Evolutionary conservation across 1,140 invertebrate genomes (phyloP).

Genomic region (Zaprionus inermis): DNA sequence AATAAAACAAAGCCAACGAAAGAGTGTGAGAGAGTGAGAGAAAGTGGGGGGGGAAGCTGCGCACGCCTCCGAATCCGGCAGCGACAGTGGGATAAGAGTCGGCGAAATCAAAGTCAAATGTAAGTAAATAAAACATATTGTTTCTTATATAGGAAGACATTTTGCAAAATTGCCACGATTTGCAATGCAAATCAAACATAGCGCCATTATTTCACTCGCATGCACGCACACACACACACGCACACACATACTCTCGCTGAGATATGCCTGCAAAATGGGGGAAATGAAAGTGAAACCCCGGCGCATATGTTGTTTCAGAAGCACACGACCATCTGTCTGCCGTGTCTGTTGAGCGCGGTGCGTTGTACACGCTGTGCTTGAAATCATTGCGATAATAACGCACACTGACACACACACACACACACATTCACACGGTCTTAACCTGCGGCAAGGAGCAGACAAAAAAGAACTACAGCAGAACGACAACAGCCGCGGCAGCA

Average conservation of each 20-base stretch:
- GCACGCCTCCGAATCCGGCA: conserved; percentile 16
- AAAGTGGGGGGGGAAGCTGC: not conserved
- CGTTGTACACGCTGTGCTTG: conserved; percentile 24
- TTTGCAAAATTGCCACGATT: conserved; percentile 80
- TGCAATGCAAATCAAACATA: conserved; percentile 82
- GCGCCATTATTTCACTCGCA: conserved; percentile 72
- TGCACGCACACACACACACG: conserved; percentile 25
- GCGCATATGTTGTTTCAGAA: conserved; percentile 74
- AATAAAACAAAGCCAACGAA: conserved; percentile 31
- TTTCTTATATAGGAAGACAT: conserved; percentile 81
- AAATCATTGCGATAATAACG: conserved; percentile 75
- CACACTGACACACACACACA: conserved; percentile 50
- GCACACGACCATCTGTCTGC: conserved; percentile 50
- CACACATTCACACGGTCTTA: conserved; percentile 50
- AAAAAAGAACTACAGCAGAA: conserved; percentile 51
- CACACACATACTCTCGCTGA: not conserved
- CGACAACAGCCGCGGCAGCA: conserved; percentile 52
- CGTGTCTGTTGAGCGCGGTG: conserved; percentile 12
- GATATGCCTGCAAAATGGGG: conserved; percentile 16
- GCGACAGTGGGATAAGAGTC: conserved; percentile 22
- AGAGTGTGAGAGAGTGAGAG: not conserved
- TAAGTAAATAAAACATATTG: conserved; percentile 83
- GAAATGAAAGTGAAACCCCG: conserved; percentile 70
- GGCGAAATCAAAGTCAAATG: conserved; percentile 78
- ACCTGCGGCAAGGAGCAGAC: conserved; percentile 70